Conservation (phyloP, 2,113 vertebrate genomes). For the Brachypteracias leptosomus region DNA sequence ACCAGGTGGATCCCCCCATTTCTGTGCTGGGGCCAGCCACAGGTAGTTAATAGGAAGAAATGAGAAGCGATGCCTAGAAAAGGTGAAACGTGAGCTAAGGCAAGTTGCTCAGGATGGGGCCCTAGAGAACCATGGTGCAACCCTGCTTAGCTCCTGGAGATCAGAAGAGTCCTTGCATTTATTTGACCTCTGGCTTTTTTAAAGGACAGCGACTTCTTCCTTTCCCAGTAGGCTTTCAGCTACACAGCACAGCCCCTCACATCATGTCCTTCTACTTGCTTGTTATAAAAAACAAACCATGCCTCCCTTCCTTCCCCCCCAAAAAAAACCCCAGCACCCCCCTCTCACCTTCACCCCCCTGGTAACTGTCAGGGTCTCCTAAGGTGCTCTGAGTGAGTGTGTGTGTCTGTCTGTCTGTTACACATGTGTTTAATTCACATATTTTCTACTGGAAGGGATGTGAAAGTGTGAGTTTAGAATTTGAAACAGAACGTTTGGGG, state of each 20-base stretch:
- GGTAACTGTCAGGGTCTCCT: constrained; percentile 27
- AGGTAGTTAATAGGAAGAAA: neutral
- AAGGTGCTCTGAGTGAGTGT: constrained; percentile 25
- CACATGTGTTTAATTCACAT: constrained; percentile 73
- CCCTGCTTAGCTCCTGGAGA: neutral
- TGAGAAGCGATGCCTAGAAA: neutral
- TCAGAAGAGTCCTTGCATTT: neutral
- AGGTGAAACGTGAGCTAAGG: neutral
- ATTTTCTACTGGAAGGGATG: constrained; percentile 61
- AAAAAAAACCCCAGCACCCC: neutral
- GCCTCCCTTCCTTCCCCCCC: neutral
- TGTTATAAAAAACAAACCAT: neutral
- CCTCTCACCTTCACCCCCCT: neutral
- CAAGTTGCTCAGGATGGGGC: neutral
- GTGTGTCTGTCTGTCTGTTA: constrained; percentile 27
- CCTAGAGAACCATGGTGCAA: neutral
- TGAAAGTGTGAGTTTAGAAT: constrained; percentile 63
- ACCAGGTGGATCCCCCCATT: neutral
- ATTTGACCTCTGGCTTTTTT: constrained; percentile 3
- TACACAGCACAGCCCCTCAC: neutral
- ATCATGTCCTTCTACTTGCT: neutral
- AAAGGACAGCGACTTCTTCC: neutral
- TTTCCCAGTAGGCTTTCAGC: neutral
- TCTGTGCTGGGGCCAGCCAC: neutral
- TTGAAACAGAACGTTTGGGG: constrained; percentile 69